Conservation (phyloP, 2,113 vertebrate genomes). For the Phyllopteryx taeniolatus region DNA sequence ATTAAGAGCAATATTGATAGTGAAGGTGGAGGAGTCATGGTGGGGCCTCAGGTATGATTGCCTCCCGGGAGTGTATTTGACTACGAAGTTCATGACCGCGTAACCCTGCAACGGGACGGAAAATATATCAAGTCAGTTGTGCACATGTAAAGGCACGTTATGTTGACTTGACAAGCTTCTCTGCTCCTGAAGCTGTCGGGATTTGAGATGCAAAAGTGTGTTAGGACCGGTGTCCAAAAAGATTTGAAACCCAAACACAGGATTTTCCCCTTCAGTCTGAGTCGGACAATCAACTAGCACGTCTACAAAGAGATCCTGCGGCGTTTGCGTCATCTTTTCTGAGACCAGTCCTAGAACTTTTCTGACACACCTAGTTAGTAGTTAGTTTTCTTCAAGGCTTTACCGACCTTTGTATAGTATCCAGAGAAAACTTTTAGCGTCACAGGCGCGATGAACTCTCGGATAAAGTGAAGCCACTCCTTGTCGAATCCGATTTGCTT, state of each 20-base stretch:
- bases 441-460: constrained; percentile 94
- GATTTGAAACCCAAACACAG: background rate
- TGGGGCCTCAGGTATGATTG: constrained; percentile 88
- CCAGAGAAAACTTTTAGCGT: constrained; percentile 95
- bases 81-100: constrained; percentile 94
- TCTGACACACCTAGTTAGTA: background rate
- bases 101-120: constrained; percentile 73
- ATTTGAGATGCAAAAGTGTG: background rate
- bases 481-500: constrained; percentile 87
- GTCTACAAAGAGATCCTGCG: too few species aligned
- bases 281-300: too few species aligned
- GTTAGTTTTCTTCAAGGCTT: background rate
- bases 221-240: background rate
- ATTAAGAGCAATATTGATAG: constrained; percentile 96
- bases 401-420: constrained; percentile 92
- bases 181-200: constrained; percentile 1
- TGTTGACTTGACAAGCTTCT: background rate
- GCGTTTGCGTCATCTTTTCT: too few species aligned
- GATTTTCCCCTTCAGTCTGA: too few species aligned
- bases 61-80: constrained; percentile 90
- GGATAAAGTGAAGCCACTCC: constrained; percentile 97
- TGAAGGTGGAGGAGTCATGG: constrained; percentile 97
- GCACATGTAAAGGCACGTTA: constrained; percentile 4
- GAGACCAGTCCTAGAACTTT: background rate
- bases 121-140: constrained; percentile 3